Conservation (phyloP, 2,888 invertebrate genomes). For the Archaeoteleia sp. region DNA sequence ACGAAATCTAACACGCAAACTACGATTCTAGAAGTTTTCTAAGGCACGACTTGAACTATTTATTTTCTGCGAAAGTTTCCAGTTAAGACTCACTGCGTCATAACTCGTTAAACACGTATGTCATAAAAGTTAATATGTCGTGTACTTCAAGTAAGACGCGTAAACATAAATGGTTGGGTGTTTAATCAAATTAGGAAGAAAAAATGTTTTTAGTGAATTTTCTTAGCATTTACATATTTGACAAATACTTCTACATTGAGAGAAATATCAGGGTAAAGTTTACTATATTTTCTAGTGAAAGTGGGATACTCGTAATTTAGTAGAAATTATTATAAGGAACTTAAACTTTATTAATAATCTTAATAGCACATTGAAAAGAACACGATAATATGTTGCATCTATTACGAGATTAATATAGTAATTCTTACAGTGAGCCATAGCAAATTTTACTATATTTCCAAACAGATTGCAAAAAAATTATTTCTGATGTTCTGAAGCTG, state of each 20-base stretch:
- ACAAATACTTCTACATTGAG: too few species aligned
- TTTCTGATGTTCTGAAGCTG: too few species aligned
- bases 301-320: neutral
- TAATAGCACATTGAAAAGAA: too few species aligned
- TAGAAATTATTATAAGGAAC: too few species aligned
- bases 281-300: too few species aligned
- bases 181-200: slow-evolving; percentile 37
- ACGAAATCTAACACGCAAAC: slow-evolving; percentile 51
- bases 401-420: too few species aligned
- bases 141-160: slow-evolving; percentile 44
- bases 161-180: slow-evolving; percentile 45
- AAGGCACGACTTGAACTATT: slow-evolving; percentile 44
- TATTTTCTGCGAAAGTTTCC: slow-evolving; percentile 50
- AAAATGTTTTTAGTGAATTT: slow-evolving; percentile 23
- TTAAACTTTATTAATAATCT: too few species aligned
- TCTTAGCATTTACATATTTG: slow-evolving; percentile 4
- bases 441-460: too few species aligned
- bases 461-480: too few species aligned
- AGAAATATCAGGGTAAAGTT: too few species aligned
- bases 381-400: too few species aligned
- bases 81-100: slow-evolving; percentile 45
- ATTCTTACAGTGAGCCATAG: too few species aligned
- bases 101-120: slow-evolving; percentile 48
- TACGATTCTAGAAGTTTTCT: slow-evolving; percentile 49
- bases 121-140: slow-evolving; percentile 52